Evolutionary conservation across 2,113 vertebrate genomes (phyloP).

Genomic region (Xiphophorus hellerii): DNA sequence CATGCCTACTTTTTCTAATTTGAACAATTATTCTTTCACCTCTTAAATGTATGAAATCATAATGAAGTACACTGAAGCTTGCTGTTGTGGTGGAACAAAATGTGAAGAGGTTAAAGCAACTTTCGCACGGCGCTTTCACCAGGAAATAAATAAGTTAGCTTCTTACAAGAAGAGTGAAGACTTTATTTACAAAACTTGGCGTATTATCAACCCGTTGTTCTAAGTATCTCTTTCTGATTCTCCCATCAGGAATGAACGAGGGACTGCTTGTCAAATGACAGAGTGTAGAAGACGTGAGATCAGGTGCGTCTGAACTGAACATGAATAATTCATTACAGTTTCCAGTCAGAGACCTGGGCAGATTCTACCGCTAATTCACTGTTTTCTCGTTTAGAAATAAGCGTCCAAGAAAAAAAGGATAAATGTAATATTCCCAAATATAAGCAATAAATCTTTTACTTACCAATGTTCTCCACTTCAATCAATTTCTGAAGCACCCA

Average conservation of each 20-base stretch:
- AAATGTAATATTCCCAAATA: neutral
- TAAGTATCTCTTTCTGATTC: neutral
- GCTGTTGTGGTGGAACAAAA: neutral
- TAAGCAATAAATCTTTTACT: neutral
- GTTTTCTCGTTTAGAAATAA: neutral
- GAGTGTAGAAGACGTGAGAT: neutral
- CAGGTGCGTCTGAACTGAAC: neutral
- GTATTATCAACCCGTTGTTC: neutral
- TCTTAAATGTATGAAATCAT: neutral
- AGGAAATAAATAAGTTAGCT: neutral
- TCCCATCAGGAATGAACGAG: neutral
- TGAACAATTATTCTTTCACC: neutral
- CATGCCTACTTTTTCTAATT: neutral
- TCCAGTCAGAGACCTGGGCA: neutral
- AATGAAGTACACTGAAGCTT: neutral
- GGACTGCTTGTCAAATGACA: no score
- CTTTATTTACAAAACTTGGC: neutral
- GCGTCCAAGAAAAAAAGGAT: neutral
- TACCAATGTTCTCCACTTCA: slow-evolving; percentile 12
- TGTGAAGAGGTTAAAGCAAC: neutral
- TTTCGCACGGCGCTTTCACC: neutral
- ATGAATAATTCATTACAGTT: neutral
- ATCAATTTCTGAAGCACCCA: slow-evolving; percentile 12
- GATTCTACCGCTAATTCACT: neutral
- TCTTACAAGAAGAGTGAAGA: neutral